These are phyloP conservation scores for Lipotes vexillifer DNA, from an alignment of 2,113 vertebrate genomes.

Conservation along the genomic window DNA sequence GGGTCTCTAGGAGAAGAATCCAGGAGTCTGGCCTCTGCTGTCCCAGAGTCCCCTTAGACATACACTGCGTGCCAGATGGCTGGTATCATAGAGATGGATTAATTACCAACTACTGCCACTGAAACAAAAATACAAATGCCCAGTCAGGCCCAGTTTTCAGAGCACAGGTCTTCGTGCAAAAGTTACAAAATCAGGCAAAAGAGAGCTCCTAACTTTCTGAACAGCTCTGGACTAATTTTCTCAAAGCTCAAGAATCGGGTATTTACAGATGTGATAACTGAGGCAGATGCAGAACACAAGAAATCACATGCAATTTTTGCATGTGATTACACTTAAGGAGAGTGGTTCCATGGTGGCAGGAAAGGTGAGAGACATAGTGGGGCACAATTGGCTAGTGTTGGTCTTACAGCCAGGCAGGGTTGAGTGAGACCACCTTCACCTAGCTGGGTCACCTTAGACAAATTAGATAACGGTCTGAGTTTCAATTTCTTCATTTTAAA, in stretches of 20 bases:
- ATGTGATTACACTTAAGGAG: neutral
- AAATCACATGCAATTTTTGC: too few relatives aligned
- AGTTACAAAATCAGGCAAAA: neutral
- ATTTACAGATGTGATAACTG: neutral
- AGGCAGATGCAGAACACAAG: neutral
- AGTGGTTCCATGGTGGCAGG: neutral
- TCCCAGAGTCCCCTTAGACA: neutral
- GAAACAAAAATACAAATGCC: neutral
- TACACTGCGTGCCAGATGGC: neutral
- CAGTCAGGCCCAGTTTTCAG: neutral
- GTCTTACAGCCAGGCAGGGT: neutral
- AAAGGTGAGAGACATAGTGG: neutral
- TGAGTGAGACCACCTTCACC: neutral
- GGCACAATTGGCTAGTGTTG: neutral
- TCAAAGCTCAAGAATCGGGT: neutral
- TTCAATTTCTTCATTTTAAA: neutral
- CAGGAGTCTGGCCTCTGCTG: neutral
- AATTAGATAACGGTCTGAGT: neutral
- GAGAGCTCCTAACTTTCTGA: neutral
- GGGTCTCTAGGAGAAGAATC: neutral
- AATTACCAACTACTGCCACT: neutral
- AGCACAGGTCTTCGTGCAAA: neutral
- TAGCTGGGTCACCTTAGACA: neutral
- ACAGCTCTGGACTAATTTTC: neutral
- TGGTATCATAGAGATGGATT: neutral